phyloP scores from a whole-genome alignment of 2,888 invertebrate species.

The Phaonia tiefii region DNA sequence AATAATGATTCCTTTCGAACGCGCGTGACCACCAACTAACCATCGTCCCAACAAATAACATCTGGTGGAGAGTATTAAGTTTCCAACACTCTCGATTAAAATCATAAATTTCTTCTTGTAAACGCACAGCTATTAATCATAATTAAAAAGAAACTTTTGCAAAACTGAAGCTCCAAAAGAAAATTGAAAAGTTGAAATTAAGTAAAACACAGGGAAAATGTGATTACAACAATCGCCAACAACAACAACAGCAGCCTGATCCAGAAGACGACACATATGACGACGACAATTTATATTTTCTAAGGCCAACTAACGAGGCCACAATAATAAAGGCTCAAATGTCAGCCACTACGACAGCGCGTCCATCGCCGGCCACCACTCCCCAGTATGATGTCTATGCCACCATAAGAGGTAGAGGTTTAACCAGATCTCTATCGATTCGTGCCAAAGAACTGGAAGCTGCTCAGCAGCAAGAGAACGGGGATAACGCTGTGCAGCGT shows the following conservation, averaged over 20 bases:
- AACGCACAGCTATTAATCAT: slow-evolving; percentile 74
- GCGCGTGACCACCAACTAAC: neutral
- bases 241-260: slow-evolving; percentile 29
- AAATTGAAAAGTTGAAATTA: slow-evolving; percentile 71
- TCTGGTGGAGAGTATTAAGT: slow-evolving; percentile 61
- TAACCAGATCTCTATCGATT: slow-evolving; percentile 80
- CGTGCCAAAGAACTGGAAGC: slow-evolving; percentile 76
- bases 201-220: slow-evolving; percentile 70
- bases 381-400: slow-evolving; percentile 93
- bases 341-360: slow-evolving; percentile 69
- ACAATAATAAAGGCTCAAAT: slow-evolving; percentile 54
- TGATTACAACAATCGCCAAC: slow-evolving; percentile 51
- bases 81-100: slow-evolving; percentile 42
- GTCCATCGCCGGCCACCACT: slow-evolving; percentile 74
- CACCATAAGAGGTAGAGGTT: slow-evolving; percentile 86
- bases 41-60: slow-evolving; percentile 28
- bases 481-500: slow-evolving; percentile 13
- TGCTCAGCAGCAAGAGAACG: slow-evolving; percentile 68
- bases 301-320: slow-evolving; percentile 12
- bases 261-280: slow-evolving; percentile 39
- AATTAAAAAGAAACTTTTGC: slow-evolving; percentile 67
- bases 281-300: slow-evolving; percentile 51
- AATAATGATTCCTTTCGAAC: slow-evolving; percentile 56
- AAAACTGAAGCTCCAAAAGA: slow-evolving; percentile 67
- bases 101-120: slow-evolving; percentile 52